Evolutionary conservation across 2,113 vertebrate genomes (phyloP).

Genomic region (Bubo blakistoni): DNA sequence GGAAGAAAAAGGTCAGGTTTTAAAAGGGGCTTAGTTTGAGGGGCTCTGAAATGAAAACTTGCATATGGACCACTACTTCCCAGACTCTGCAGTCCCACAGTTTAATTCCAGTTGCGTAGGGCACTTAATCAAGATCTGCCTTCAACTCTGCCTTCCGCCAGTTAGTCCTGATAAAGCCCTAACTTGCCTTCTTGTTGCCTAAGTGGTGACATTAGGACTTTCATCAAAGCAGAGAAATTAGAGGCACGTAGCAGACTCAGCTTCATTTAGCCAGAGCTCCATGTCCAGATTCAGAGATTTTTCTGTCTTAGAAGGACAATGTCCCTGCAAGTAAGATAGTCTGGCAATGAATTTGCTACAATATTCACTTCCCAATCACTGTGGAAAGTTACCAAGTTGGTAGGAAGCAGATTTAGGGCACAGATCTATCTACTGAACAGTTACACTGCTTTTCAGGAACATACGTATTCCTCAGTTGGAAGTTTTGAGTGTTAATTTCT

Average conservation of each 20-base stretch:
- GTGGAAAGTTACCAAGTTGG: not conserved
- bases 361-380: not conserved
- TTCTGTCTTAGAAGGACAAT: not conserved
- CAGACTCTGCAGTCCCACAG: not conserved
- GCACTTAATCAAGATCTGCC: not conserved
- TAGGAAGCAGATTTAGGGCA: not conserved
- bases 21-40: not conserved
- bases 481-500: not conserved
- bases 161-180: constrained; percentile 17
- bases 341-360: not conserved
- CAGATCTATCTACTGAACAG: not conserved
- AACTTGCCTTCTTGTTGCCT: not conserved
- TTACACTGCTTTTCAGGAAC: not conserved
- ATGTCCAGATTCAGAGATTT: not conserved
- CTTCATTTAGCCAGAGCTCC: not conserved
- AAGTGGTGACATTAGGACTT: constrained; percentile 38
- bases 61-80: not conserved
- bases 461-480: not conserved
- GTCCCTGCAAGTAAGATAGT: not conserved
- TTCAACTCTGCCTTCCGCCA: not conserved
- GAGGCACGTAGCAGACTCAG: not conserved
- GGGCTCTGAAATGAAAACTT: not conserved
- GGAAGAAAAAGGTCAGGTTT: not conserved
- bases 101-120: constrained; percentile 3
- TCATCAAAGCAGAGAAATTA: constrained; percentile 40